These are phyloP conservation scores for Gnathonemus echidnorhynchus DNA, from an alignment of 2,113 vertebrate species.

Conservation along the genomic window DNA sequence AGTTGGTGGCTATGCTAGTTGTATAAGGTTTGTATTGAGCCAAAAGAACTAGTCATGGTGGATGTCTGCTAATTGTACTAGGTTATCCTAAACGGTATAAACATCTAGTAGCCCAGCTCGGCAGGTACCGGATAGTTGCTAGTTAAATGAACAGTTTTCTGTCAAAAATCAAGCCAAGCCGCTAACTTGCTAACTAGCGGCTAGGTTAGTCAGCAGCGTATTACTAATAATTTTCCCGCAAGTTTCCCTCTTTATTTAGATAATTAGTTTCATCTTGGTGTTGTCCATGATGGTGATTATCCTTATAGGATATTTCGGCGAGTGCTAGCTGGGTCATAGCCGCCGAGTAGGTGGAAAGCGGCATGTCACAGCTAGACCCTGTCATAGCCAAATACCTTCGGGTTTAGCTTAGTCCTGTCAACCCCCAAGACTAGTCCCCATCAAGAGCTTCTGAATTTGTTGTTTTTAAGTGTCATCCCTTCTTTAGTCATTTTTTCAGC, in stretches of 20 bases:
- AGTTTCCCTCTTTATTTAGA: neutral
- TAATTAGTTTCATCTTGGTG: neutral
- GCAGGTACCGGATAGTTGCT: neutral
- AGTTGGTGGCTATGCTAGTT: slow-evolving; percentile 5
- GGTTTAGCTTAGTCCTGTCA: neutral
- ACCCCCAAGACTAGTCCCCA: neutral
- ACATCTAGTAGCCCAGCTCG: neutral
- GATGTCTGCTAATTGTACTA: neutral
- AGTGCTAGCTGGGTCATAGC: neutral
- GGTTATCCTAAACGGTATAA: neutral
- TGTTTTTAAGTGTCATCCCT: neutral
- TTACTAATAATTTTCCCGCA: neutral
- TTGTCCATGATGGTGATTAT: neutral
- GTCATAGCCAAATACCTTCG: neutral
- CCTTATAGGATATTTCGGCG: neutral
- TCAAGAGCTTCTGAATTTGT: neutral
- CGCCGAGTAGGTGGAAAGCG: neutral
- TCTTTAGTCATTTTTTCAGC: neutral
- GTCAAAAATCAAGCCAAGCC: neutral
- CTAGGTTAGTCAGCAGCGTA: neutral
- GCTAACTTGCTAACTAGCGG: slow-evolving; percentile 5
- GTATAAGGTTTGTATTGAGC: neutral
- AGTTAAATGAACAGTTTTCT: neutral
- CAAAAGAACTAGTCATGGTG: neutral
- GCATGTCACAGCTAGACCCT: neutral